Base-by-base conservation (phyloP, 2,888 invertebrate species). In the Dioctria linearis region DNA sequence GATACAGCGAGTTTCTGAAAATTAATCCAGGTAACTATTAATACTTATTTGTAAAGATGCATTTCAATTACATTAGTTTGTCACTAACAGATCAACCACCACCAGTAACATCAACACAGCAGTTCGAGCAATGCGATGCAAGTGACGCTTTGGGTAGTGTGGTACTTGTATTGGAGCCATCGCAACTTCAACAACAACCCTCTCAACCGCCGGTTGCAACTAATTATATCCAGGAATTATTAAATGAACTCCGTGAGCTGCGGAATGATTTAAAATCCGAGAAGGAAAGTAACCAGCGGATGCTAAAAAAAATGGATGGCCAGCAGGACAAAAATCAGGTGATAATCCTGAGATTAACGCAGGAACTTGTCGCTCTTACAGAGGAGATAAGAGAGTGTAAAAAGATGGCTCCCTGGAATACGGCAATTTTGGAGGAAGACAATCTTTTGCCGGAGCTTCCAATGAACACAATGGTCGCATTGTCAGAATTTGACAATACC, bases 381-480 rank as follows among this genome's bases (percentile, higher is more conserved):
- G 59, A 59, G 25, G 59, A 59, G 59, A n/a, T 59, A n/a, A 59
- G 5, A 6, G 59, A 59, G n/a, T 59, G n/a, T 6, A 59, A 59
- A 13, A n/a, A n/a, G 5, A 11, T 8, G 3, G n/a, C 59, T 25
- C n/a, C 8, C 8, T 11, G n/a, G 8, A 51, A n/a, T 13, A n/a
- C 13, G 5, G 11, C 8, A 57, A 5, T 11, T 57, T 57, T 57
- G 8, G 59, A 59, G 25, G 59, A 59, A 59, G 59, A 59, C 6
- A 59, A n/a, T 59, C 5, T 59, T 6, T 25, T 59, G 59, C 59
- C 59, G 25, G 13, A 59, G 59, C 59, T 59, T 9, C 59, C 59
- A 2, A 13, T 59, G n/a, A 59, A 59, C n/a, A 6, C 5, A 13
- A 8, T 6, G 13, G 6, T 8, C 5, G 13, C n/a, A 59, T 25